Percentiles rank a stretch among this genome's conserved stretches.
Conservation (phyloP, 2,888 invertebrate species). For the Stegana nigrithorax region DNA sequence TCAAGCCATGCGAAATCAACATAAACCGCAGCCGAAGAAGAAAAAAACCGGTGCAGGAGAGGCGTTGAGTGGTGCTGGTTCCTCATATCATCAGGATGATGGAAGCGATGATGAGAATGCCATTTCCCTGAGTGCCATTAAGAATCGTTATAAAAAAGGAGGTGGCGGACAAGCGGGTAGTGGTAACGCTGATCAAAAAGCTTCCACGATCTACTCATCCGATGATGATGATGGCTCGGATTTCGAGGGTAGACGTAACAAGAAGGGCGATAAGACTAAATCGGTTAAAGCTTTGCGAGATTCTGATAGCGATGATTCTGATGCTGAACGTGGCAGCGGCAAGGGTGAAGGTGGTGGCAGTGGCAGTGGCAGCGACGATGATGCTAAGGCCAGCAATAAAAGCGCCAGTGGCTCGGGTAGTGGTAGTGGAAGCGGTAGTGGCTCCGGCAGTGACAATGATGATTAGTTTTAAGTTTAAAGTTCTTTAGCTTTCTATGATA, state of each 20-base stretch:
- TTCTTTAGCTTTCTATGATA: neutral
- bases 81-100: conserved; percentile 74
- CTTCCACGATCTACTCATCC: conserved; percentile 84
- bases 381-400: conserved; percentile 19
- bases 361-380: conserved; percentile 33
- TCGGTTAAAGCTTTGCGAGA: conserved; percentile 83
- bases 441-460: conserved; percentile 39
- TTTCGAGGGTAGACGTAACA: conserved; percentile 79
- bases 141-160: conserved; percentile 89
- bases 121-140: conserved; percentile 93
- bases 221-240: conserved; percentile 84
- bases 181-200: conserved; percentile 49
- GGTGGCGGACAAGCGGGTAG: conserved; percentile 37
- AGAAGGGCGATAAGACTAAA: conserved; percentile 81
- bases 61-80: conserved; percentile 60
- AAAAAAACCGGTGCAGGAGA: conserved; percentile 67
- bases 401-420: conserved; percentile 30
- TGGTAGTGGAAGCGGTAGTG: conserved; percentile 33
- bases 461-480: conserved; percentile 27
- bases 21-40: conserved; percentile 71
- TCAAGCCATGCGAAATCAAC: conserved; percentile 80
- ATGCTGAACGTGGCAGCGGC: conserved; percentile 61
- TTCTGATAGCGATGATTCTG: conserved; percentile 74
- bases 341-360: conserved; percentile 47
- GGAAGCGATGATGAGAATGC: conserved; percentile 95